Conservation (phyloP, 1,140 invertebrate genomes). For the Zaprionus africanus region DNA sequence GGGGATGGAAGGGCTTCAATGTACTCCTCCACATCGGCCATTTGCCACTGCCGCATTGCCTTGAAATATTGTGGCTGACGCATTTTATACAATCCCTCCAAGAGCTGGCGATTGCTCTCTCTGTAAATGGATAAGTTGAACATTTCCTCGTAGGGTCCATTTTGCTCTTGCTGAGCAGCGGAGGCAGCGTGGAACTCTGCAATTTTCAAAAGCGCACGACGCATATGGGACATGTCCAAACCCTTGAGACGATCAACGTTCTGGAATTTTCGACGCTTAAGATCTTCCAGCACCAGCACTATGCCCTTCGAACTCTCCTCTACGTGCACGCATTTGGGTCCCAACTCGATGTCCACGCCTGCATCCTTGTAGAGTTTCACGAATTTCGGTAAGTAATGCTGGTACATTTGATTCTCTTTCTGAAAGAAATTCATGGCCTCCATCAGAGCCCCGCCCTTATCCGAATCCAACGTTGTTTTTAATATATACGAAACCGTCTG, state of each 20-base stretch:
- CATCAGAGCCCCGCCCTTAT: slow-evolving; percentile 46
- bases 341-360: slow-evolving; percentile 58
- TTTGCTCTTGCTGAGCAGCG: slow-evolving; percentile 53
- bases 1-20: slow-evolving; percentile 16
- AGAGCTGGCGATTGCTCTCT: slow-evolving; percentile 42
- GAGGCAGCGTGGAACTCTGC: slow-evolving; percentile 86
- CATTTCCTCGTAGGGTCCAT: slow-evolving; percentile 60
- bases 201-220: slow-evolving; percentile 85
- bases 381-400: slow-evolving; percentile 64
- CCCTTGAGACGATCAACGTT: slow-evolving; percentile 86
- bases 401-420: slow-evolving; percentile 73
- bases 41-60: slow-evolving; percentile 58
- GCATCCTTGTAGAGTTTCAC: slow-evolving; percentile 75
- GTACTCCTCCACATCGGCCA: slow-evolving; percentile 58
- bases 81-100: slow-evolving; percentile 40
- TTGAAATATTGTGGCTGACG: slow-evolving; percentile 25
- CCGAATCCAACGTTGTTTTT: slow-evolving; percentile 62
- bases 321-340: slow-evolving; percentile 59
- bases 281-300: slow-evolving; percentile 86
- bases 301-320: slow-evolving; percentile 58
- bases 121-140: slow-evolving; percentile 45
- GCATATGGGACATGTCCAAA: slow-evolving; percentile 85
- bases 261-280: slow-evolving; percentile 85
- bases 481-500: slow-evolving; percentile 66
- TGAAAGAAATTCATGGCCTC: slow-evolving; percentile 65